phyloP scores from a whole-genome alignment of 2,888 invertebrate species.

The Cataglyphis livida region DNA sequence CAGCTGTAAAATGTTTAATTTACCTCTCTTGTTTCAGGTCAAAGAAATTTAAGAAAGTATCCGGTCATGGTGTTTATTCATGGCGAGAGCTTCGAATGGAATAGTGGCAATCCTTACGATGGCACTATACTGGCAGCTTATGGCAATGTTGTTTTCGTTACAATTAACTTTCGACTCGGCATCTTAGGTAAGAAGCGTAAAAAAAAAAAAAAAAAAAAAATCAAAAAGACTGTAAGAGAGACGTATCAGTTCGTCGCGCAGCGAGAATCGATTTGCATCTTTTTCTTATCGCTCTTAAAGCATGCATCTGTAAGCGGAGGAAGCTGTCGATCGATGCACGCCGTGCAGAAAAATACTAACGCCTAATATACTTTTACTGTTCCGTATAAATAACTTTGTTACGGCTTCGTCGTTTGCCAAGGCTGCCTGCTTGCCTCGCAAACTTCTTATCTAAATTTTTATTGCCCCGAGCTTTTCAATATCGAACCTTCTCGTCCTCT shows the following conservation, averaged over 20 bases:
- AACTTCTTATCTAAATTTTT: slow-evolving; percentile 51
- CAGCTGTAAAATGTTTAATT: neutral
- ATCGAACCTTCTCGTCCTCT: neutral
- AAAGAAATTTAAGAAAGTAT: slow-evolving; percentile 86
- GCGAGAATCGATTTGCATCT: neutral
- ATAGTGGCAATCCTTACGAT: slow-evolving; percentile 98
- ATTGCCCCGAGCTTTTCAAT: slow-evolving; percentile 33
- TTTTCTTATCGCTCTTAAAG: slow-evolving; percentile 45
- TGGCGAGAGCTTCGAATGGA: slow-evolving; percentile 98
- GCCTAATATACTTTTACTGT: slow-evolving; percentile 55
- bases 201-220: neutral
- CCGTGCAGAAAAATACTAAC: slow-evolving; percentile 47
- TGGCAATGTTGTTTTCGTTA: slow-evolving; percentile 95
- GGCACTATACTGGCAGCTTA: slow-evolving; percentile 96
- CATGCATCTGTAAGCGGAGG: neutral
- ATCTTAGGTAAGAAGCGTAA: slow-evolving; percentile 90
- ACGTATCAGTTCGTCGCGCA: neutral
- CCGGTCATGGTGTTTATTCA: slow-evolving; percentile 97
- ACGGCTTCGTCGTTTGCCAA: slow-evolving; percentile 21
- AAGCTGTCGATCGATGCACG: slow-evolving; percentile 54
- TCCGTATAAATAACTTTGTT: slow-evolving; percentile 60
- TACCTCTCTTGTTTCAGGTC: slow-evolving; percentile 71
- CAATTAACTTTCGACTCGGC: slow-evolving; percentile 93
- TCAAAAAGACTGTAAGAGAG: neutral
- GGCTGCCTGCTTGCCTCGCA: slow-evolving; percentile 5